phyloP scores from a whole-genome alignment of 2,113 vertebrate species.

The Choloepus hoffmanni region DNA sequence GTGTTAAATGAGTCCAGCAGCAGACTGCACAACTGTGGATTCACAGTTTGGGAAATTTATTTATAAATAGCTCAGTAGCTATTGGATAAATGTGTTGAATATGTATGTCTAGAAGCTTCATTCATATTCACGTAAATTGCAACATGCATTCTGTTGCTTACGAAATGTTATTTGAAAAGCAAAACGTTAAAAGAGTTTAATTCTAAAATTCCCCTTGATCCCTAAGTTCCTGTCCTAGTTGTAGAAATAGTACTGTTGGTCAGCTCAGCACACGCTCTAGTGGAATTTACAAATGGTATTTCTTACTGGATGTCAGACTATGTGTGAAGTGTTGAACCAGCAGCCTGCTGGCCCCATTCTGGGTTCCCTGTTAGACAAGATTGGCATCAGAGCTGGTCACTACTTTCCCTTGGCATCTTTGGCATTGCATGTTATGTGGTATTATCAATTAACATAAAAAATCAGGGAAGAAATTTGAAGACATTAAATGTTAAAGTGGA shows the following conservation, averaged over 20 bases:
- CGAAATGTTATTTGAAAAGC: constrained; percentile 16
- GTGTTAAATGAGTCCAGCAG: not conserved
- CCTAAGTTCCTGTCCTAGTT: too few relatives aligned
- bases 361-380: rapidly evolving
- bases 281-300: not conserved
- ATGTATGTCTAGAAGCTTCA: not conserved
- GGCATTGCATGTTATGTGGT: not conserved
- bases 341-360: too few relatives aligned
- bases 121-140: not conserved
- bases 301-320: not conserved
- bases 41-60: not conserved
- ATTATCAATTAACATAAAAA: not conserved
- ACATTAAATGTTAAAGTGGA: not conserved
- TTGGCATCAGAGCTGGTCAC: rapidly evolving
- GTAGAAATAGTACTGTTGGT: not conserved
- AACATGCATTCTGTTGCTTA: not conserved
- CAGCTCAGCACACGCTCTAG: not conserved
- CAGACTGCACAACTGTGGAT: not conserved
- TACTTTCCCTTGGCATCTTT: rapidly evolving
- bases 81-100: not conserved
- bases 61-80: not conserved
- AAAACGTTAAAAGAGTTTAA: not conserved
- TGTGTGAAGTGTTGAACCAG: rapidly evolving
- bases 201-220: not conserved
- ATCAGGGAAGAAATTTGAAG: not conserved